phyloP scores from a whole-genome alignment of 2,797 vertebrate species.

The Coccyzus lansbergi region DNA sequence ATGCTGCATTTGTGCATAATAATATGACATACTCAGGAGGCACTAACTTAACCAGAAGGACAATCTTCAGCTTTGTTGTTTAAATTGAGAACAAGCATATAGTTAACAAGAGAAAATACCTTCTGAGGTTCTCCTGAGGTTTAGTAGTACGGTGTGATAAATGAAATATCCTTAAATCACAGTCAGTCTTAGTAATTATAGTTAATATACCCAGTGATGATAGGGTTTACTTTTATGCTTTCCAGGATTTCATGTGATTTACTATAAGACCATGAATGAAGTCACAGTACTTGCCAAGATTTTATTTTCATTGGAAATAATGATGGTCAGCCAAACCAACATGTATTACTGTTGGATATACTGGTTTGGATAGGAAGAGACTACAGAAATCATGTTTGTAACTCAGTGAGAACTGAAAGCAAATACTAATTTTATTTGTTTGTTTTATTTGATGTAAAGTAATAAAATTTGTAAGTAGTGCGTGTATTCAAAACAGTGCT shows the following conservation, averaged over 20 bases:
- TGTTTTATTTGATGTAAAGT: not conserved
- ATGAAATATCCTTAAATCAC: not conserved
- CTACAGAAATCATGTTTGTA: not conserved
- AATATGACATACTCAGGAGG: not conserved
- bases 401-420: not conserved
- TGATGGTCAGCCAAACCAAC: not conserved
- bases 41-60: not conserved
- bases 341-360: not conserved
- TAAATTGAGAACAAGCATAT: not conserved
- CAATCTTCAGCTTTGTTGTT: not conserved
- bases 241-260: not conserved
- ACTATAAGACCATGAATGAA: not conserved
- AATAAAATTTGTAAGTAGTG: not conserved
- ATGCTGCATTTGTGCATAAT: not conserved
- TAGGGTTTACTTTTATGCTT: not conserved
- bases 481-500: not conserved
- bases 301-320: not conserved
- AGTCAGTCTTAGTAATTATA: not conserved
- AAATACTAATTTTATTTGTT: not conserved
- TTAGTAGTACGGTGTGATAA: not conserved
- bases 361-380: not conserved
- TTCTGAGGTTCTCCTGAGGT: not conserved
- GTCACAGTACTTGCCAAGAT: not conserved
- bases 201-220: not conserved
- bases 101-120: not conserved